Evolutionary conservation across 2,797 vertebrate genomes (phyloP), one percentile per base, ranked within the genome.

Genomic region (Sparus aurata): DNA sequence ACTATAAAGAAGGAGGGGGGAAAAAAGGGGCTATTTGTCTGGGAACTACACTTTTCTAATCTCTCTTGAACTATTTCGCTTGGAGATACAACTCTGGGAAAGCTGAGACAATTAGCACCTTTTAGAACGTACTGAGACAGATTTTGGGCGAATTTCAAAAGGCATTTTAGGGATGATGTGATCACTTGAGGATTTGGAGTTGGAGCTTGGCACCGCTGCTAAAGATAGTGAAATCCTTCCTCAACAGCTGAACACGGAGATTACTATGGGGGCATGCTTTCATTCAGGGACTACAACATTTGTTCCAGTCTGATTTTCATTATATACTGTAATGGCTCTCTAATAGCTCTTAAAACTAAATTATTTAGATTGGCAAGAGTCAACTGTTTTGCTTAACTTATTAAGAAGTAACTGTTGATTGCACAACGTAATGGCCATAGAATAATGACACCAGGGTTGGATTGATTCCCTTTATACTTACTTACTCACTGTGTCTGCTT

Each of bases 41-140:
- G 77, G 73, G 89, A 88, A 84, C 74, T 80, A 87, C 58, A 78
- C 79, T 92, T 89, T 89, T 90, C 88, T 92, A 88, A 92, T 92
- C 89, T 85, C 79, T 80, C 74, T 74, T 85, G 74, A 85, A 87
- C 80, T 77, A 75, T 85, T 90, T 85, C 3, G 23, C 67, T 86
- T 76, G 27, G 73, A 89, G 89, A 82, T 76, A 69, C 60, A 82
- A 77, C 69, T 81, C 72, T 59, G 69, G 81, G 87, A 89, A 85
- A 87, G 84, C 59, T 17, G 12, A 87, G 81, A 87, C 82, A 89
- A 90, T 91, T 89, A 89, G 79, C 74, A 88, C 75, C 80, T 77
- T 82, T 90, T 75, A 77, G 70, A 83, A 86, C 53, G 82, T 72
- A 87, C 59, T 83, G 75, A 80, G 85, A 84, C 64, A 23, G 73